Evolutionary conservation across 2,888 invertebrate genomes (phyloP).

Genomic region (Maniola hyperantus): DNA sequence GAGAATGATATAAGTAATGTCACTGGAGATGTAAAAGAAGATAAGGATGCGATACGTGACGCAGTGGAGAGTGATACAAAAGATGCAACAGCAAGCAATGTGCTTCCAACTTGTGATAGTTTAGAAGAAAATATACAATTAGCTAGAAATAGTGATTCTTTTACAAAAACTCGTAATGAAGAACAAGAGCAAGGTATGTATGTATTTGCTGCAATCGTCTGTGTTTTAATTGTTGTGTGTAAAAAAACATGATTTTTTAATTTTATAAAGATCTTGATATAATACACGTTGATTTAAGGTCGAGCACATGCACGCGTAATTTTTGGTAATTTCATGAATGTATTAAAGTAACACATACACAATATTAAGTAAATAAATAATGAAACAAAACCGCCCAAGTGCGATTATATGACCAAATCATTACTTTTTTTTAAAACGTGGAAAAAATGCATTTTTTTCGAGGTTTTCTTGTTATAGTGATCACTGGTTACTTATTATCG

Average conservation of each 20-base stretch:
- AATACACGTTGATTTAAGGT: not conserved
- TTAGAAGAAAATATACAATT: conserved; percentile 62
- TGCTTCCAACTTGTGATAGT: conserved; percentile 72
- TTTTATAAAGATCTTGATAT: not conserved
- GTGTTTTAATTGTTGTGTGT: conserved; percentile 2
- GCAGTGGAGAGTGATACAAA: conserved; percentile 41
- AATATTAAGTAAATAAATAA: not conserved
- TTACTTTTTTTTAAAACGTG: too few relatives aligned
- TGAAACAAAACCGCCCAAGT: too few relatives aligned
- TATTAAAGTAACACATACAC: not conserved
- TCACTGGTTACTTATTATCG: too few relatives aligned
- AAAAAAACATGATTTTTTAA: not conserved
- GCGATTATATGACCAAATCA: too few relatives aligned
- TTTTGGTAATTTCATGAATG: not conserved
- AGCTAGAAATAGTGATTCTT: conserved; percentile 63
- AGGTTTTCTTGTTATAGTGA: too few relatives aligned
- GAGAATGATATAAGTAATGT: conserved; percentile 12
- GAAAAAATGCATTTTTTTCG: too few relatives aligned
- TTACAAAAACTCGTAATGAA: conserved; percentile 38
- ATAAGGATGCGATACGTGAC: conserved; percentile 41
- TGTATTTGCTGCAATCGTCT: not conserved
- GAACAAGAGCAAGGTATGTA: conserved; percentile 28
- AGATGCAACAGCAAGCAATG: conserved; percentile 50
- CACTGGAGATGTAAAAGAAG: conserved; percentile 29
- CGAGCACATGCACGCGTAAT: conserved; percentile 10